Evolutionary conservation across 2,113 vertebrate species (phyloP), one percentile per base, ranked within the genome.

Genomic region (Halcyon senegalensis): DNA sequence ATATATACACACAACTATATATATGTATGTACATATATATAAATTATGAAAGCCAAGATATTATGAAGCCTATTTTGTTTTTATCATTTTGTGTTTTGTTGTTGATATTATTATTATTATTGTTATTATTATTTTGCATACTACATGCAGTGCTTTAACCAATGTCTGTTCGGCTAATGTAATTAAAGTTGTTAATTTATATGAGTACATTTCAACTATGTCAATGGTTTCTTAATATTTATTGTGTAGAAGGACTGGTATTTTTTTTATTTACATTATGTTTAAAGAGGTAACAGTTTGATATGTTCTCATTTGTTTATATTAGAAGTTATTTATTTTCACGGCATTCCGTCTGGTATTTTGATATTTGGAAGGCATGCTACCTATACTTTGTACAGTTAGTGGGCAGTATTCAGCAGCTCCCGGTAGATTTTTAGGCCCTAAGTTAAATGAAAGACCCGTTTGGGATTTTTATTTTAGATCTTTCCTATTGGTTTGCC

Each of bases 111-210:
- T 98, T 97, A 90, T 97, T 92, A 84, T 96, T 98, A 89, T 97
- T 97, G 68, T 97, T 97, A 97, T 95, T 91, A 94, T 97, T 97
- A 97, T 97, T 98, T 98, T 93, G 97, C 98, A 98, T 98, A 98
- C 95, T 98, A 98, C 95, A 97, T 98, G 98, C 98, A 98, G 96
- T 98, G 98, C 98, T 98, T 98, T 98, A 98, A 98, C 98, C 98
- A 96, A 98, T 97, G 98, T 98, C 97, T 98, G 97, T 98, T 98
- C 23, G 94, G 98, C 98, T 98, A 98, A 98, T 98, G 98, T 98
- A 98, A 98, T 98, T 98, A 98, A 98, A 98, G 97, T 98, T 98
- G 98, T 98, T 98, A 98, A 98, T 98, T 98, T 98, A 98, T 98
- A 98, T 98, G 98, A 98, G 98, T 98, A 98, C 98, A 98, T 98